A percentile compares a stretch with the other conserved stretches of the same genome.
phyloP scores from a whole-genome alignment of 2,113 vertebrate species.

The Desmodus rotundus region DNA sequence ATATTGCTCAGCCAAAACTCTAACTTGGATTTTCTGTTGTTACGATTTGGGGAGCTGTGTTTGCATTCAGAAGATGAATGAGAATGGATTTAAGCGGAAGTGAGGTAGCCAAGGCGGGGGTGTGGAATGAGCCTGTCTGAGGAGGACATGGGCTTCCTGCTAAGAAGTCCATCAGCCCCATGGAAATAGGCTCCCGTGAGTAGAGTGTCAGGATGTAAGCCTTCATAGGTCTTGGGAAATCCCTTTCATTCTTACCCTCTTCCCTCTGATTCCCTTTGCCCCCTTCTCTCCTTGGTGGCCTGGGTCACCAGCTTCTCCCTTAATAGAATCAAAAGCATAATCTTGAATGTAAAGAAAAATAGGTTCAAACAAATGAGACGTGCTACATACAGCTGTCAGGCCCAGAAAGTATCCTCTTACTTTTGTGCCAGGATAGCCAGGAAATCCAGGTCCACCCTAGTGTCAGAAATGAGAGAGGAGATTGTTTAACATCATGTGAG shows the following conservation, averaged over 20 bases:
- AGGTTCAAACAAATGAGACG: not conserved
- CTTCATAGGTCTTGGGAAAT: no score
- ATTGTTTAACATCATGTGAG: not conserved
- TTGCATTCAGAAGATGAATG: not conserved
- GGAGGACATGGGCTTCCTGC: not conserved
- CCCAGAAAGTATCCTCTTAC: constrained; percentile 73
- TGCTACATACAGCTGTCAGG: not conserved
- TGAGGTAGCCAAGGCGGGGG: not conserved
- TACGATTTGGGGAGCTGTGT: not conserved
- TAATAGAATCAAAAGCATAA: constrained; percentile 60
- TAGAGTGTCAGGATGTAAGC: not conserved
- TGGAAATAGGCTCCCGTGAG: rapidly evolving
- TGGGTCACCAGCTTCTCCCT: constrained; percentile 86
- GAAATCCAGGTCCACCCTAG: constrained; percentile 87
- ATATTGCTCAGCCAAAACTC: not conserved
- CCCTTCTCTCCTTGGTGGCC: constrained; percentile 83
- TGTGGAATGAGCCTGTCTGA: not conserved
- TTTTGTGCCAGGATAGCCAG: constrained; percentile 84
- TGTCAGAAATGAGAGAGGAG: constrained; percentile 38
- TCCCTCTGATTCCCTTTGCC: constrained; percentile 85
- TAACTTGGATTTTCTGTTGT: not conserved
- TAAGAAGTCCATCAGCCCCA: not conserved
- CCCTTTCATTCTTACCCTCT: constrained; percentile 78
- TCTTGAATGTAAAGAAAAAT: not conserved
- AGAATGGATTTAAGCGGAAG: not conserved